Evolutionary conservation across 2,113 vertebrate species (phyloP), one percentile per base, ranked within the genome.

Genomic region (Cygnus buccinator): DNA sequence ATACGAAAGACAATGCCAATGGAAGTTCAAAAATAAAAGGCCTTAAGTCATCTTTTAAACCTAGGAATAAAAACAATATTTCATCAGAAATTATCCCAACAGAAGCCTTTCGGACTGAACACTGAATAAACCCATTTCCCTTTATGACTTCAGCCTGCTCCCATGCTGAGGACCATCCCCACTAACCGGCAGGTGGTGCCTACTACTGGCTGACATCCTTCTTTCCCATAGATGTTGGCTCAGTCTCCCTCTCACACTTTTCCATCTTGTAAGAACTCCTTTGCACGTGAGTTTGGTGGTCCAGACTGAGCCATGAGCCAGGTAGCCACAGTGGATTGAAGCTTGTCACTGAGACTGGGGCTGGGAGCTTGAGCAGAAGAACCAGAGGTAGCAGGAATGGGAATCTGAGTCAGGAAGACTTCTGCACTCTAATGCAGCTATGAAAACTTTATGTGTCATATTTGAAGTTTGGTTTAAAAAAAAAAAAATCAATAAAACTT

Each of bases 81-180:
- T 31, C n/a, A 88, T 19, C 68, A 74, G 3, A 54, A 76, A 82
- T 41, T 31, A 35, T 29, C 28, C 21, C 5, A 2, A 25, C 31
- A 43, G 43, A 46, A 81, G 31, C 11, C 21, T 50, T 43, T 29
- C 25, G 31, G 23, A 79, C 4, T 0, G 1, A 61, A 37, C 0
- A 1, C 3, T n/a, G 67, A 48, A 77, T 26, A 88, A 94, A 90
- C 2, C 29, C n/a, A 9, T n/a, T 73, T 67, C 17, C 61, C 16
- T 26, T 66, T 54, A 23, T 0, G 0, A 25, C 13, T 6, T 4
- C 0, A 4, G 15, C 23, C 20, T 22, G 15, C 20, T 83, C 44
- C 68, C 26, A 46, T 10, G 39, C 52, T 84, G 72, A 26, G 0
- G 3, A 29, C 6, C 26, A 23, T 58, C 20, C n/a, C 65, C 25